Conservation (phyloP, 2,797 vertebrate species). For the Epinephelus malabaricus region DNA sequence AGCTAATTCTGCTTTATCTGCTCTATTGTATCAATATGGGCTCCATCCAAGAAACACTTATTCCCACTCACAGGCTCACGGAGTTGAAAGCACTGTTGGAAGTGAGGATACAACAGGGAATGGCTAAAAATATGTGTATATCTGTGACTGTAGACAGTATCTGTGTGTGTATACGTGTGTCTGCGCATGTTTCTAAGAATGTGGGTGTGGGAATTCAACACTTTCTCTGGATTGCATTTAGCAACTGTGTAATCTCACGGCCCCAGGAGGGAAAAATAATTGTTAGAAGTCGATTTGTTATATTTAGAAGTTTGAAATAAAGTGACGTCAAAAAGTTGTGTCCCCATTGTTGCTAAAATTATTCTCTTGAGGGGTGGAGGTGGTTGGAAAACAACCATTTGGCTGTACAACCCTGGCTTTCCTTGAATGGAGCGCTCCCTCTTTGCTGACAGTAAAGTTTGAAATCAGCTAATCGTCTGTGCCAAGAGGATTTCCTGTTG, state of each 20-base stretch:
- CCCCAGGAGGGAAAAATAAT: slow-evolving; percentile 35
- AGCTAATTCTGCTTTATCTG: slow-evolving; percentile 59
- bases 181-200: slow-evolving; percentile 30
- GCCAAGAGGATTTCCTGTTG: slow-evolving; percentile 45
- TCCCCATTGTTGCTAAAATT: slow-evolving; percentile 27
- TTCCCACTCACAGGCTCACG: slow-evolving; percentile 72
- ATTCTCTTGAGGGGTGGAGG: slow-evolving; percentile 34
- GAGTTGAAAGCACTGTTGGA: slow-evolving; percentile 62
- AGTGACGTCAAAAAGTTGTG: slow-evolving; percentile 37
- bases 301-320: slow-evolving; percentile 43
- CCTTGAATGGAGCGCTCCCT: slow-evolving; percentile 11
- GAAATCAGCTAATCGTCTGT: slow-evolving; percentile 30
- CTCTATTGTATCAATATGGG: slow-evolving; percentile 71
- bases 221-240: slow-evolving; percentile 49
- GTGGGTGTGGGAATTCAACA: slow-evolving; percentile 68
- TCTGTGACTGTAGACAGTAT: slow-evolving; percentile 16
- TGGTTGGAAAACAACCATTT: slow-evolving; percentile 40
- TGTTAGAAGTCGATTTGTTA: slow-evolving; percentile 36
- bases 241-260: slow-evolving; percentile 40
- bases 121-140: slow-evolving; percentile 61
- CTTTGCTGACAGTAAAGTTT: slow-evolving; percentile 39
- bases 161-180: slow-evolving; percentile 17
- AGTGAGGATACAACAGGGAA: slow-evolving; percentile 54
- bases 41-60: slow-evolving; percentile 78
- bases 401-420: slow-evolving; percentile 22